A percentile compares a stretch with the other conserved stretches of the same genome.
phyloP scores from a whole-genome alignment of 2,888 invertebrate species.

The Theretra japonica region DNA sequence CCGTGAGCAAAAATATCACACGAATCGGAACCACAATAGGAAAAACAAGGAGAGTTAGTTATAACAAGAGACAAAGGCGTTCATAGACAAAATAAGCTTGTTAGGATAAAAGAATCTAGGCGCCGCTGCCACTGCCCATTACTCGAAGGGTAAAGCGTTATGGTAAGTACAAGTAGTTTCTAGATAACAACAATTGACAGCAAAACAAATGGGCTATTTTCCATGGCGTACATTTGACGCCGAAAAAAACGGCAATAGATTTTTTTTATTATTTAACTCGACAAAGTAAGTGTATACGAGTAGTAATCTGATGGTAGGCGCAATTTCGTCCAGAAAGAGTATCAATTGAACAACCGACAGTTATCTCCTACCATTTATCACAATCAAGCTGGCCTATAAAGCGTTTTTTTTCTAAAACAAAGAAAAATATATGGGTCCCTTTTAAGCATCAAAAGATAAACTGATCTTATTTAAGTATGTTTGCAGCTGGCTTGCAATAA shows the following conservation, averaged over 20 bases:
- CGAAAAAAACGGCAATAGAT: neutral
- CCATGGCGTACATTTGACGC: neutral
- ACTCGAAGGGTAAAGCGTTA: neutral
- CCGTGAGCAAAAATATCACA: neutral
- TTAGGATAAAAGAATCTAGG: neutral
- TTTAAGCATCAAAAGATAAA: too few relatives aligned
- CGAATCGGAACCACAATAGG: neutral
- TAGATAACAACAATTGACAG: conserved; percentile 23
- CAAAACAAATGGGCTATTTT: conserved; percentile 26
- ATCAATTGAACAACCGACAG: too few relatives aligned
- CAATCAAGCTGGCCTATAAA: too few relatives aligned
- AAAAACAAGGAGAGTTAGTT: neutral
- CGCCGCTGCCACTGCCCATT: neutral
- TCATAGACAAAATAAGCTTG: conserved; percentile 15
- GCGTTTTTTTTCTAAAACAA: too few relatives aligned
- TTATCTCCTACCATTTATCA: too few relatives aligned
- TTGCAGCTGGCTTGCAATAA: too few relatives aligned
- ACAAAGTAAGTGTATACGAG: too few relatives aligned
- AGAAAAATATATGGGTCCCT: too few relatives aligned
- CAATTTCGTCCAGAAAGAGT: too few relatives aligned
- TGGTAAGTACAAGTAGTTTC: conserved; percentile 13
- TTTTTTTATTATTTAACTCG: neutral
- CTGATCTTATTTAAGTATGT: too few relatives aligned
- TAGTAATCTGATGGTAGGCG: too few relatives aligned
- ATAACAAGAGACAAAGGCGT: neutral